Evolutionary conservation across 2,888 invertebrate species (phyloP), one percentile per base, ranked within the genome.

Genomic region (Phyllotreta striolata): DNA sequence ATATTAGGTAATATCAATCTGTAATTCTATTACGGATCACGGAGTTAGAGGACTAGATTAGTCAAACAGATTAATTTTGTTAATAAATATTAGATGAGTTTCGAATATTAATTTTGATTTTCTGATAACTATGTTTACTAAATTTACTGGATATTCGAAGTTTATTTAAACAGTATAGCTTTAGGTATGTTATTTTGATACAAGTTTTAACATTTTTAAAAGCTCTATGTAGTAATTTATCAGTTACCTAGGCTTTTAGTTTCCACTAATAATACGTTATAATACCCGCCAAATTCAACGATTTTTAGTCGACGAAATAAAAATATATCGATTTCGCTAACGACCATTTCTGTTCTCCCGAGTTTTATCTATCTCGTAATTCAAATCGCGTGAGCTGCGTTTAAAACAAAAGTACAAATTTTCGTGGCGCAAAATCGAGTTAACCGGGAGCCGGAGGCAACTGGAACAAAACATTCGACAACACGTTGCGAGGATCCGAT

Each of bases 391-490:
- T 74, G 70, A 70, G 67, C 71, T 66, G 69, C 70, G 72, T 70
- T 71, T 72, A 75, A 76, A 76, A 75, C 73, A 67, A 75, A 74
- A 75, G 72, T 71, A 72, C 68, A 72, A 76, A 75, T 70, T 74
- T 75, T 66, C 69, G 72, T 66, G 69, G 62, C 43, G 52, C 41
- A 66, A 73, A 76, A 76, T 76, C 72, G 69, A 73, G 70, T 75
- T 76, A 77, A 57, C 62, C 70, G 69, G 72, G 72, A 72, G 74
- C 73, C 71, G 74, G 74, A 76, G 76, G 76, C 74, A 74, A 73
- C 62, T 74, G 78, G 77, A 79, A 79, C 80, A 80, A 41, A 80
- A 80, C 80, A 80, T 79, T 78, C 79, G 62, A 80, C 80, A 80
- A 80, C 80, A 80, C 81, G 79, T 80, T 79, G 79, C 52, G 52